A percentile compares a stretch with the other conserved stretches of the same genome.
These are phyloP conservation scores for Dioctria rufipes DNA, from an alignment of 2,888 invertebrate species.

Conservation along the genomic window DNA sequence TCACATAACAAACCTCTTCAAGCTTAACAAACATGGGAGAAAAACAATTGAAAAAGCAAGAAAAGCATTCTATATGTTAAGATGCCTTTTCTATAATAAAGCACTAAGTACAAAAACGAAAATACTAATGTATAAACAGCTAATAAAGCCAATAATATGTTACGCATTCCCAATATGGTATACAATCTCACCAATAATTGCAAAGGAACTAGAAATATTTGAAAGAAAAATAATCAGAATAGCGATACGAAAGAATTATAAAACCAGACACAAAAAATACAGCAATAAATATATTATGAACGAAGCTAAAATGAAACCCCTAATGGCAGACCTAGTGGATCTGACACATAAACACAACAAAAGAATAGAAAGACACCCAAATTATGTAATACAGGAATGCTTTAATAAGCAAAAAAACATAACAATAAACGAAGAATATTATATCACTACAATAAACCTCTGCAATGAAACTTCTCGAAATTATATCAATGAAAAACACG, in stretches of 20 bases:
- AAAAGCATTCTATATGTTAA: too few species aligned
- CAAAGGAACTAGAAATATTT: constrained; percentile 29
- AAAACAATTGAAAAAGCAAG: too few species aligned
- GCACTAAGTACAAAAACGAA: constrained; percentile 11
- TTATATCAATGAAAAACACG: neutral
- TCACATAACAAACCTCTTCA: neutral
- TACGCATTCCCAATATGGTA: constrained; percentile 47
- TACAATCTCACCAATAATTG: constrained; percentile 32
- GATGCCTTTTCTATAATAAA: neutral
- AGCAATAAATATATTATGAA: neutral
- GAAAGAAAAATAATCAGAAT: constrained; percentile 44
- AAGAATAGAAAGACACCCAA: neutral
- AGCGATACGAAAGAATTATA: neutral
- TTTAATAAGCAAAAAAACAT: neutral
- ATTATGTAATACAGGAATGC: neutral
- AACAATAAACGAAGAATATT: neutral
- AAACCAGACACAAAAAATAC: neutral
- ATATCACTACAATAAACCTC: neutral
- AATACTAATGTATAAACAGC: constrained; percentile 44
- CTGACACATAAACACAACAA: neutral
- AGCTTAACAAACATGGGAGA: neutral
- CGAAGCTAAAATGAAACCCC: neutral
- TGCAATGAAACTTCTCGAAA: neutral
- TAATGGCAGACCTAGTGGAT: neutral
- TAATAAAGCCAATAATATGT: constrained; percentile 31